Percentiles rank a stretch among this genome's conserved stretches.
Conservation (phyloP, 35 echinoderm and acorn worm genomes). For the Chiridota heheva region DNA sequence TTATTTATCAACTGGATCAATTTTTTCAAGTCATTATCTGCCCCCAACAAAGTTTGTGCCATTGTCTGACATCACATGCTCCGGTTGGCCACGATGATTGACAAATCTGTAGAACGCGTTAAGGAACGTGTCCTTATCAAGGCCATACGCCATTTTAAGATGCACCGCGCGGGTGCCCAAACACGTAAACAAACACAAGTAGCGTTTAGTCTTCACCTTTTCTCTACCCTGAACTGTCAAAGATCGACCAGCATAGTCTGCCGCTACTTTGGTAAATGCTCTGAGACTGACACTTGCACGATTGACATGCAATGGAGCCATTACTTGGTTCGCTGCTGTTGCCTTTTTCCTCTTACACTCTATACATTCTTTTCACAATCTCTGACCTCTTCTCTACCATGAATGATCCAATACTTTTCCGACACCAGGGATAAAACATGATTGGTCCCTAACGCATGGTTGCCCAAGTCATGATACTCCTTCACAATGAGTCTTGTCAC, state of each 20-base stretch:
- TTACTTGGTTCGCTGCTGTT: slow-evolving; percentile 18
- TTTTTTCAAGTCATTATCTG: slow-evolving; percentile 11
- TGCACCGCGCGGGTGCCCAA: slow-evolving; percentile 26
- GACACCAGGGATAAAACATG: slow-evolving; percentile 13
- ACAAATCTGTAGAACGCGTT: slow-evolving; percentile 28
- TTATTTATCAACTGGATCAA: slow-evolving; percentile 3
- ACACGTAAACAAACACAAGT: slow-evolving; percentile 49
- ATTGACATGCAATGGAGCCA: slow-evolving; percentile 18
- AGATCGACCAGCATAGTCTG: slow-evolving; percentile 18
- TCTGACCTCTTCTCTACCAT: slow-evolving; percentile 22
- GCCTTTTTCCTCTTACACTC: slow-evolving; percentile 22
- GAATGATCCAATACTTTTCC: slow-evolving; percentile 23
- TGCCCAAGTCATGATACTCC: slow-evolving; percentile 27
- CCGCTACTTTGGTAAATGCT: slow-evolving; percentile 9
- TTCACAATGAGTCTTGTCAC: slow-evolving; percentile 38
- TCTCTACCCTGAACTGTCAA: slow-evolving; percentile 35
- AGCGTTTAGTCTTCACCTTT: background rate
- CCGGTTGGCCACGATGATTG: background rate
- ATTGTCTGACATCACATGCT: slow-evolving; percentile 28
- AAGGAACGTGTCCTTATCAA: slow-evolving; percentile 32
- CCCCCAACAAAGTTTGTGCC: slow-evolving; percentile 35
- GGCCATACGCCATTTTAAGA: slow-evolving; percentile 28
- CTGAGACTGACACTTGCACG: background rate
- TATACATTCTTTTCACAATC: slow-evolving; percentile 28
- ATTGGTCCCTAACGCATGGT: slow-evolving; percentile 35